Conservation (phyloP, 2,113 vertebrate species). For the Orthonyx spaldingii region DNA sequence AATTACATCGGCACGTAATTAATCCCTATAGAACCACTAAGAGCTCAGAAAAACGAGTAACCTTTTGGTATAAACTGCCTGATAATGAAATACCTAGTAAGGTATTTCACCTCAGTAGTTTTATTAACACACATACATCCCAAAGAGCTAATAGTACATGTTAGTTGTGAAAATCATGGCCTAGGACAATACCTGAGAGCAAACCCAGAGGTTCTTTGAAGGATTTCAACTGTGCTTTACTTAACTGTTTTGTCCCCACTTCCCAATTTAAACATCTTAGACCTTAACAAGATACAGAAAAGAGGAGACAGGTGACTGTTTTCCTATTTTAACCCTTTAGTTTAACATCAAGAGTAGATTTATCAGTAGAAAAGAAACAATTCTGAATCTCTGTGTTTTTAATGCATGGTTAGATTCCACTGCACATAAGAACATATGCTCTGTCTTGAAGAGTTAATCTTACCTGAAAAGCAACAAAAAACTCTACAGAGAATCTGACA, state of each 20-base stretch:
- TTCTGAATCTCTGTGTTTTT: background rate
- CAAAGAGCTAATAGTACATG: background rate
- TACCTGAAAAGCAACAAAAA: background rate
- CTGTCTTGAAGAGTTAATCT: background rate
- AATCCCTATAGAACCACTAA: background rate
- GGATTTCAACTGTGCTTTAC: background rate
- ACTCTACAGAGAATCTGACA: background rate
- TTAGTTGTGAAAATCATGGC: background rate
- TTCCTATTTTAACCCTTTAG: background rate
- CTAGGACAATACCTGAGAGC: background rate
- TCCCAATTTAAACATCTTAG: background rate
- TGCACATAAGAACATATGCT: background rate
- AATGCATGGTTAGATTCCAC: background rate
- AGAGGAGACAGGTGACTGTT: background rate
- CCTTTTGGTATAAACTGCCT: background rate
- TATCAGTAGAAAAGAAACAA: background rate
- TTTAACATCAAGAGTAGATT: background rate
- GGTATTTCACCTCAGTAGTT: background rate
- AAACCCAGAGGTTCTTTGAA: background rate
- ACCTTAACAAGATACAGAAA: background rate
- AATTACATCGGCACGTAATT: background rate
- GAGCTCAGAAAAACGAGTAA: background rate
- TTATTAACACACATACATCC: background rate
- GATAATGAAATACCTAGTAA: background rate
- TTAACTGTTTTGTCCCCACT: background rate